A percentile compares a stretch with the other conserved stretches of the same genome.
These are phyloP conservation scores for Steinernema feltiae DNA, from an alignment of 1,140 invertebrate species.

Conservation along the genomic window DNA sequence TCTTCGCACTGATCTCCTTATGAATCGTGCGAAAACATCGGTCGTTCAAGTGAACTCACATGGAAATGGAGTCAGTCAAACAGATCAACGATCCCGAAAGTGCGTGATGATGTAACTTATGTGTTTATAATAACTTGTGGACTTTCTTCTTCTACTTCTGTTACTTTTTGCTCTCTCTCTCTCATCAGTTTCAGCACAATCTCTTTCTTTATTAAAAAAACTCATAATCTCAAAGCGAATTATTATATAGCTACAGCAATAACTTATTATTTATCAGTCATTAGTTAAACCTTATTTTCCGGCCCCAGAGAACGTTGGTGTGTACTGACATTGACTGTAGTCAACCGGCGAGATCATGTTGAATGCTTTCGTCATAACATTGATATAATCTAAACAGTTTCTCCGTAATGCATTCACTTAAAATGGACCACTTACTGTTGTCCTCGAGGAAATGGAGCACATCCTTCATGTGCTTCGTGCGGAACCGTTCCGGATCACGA, in stretches of 20 bases:
- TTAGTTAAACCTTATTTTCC: constrained; percentile 41
- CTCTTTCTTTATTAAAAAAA: background rate
- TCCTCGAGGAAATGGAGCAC: constrained; percentile 57
- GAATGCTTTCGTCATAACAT: constrained; percentile 57
- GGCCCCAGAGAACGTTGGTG: constrained; percentile 56
- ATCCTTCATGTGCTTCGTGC: constrained; percentile 50
- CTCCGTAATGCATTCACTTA: background rate
- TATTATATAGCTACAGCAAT: background rate
- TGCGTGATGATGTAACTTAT: constrained; percentile 17
- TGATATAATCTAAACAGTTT: constrained; percentile 54
- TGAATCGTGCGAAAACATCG: constrained; percentile 71
- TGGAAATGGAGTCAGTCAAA: background rate
- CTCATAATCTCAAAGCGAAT: background rate
- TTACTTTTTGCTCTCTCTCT: background rate
- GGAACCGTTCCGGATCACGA: constrained; percentile 56
- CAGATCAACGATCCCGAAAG: constrained; percentile 2
- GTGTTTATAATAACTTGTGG: background rate
- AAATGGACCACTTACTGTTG: constrained; percentile 54
- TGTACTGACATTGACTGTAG: constrained; percentile 57
- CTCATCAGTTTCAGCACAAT: background rate
- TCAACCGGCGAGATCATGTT: constrained; percentile 58
- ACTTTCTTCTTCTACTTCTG: background rate
- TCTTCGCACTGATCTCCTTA: constrained; percentile 75
- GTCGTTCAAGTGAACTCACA: constrained; percentile 13
- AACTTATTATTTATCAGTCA: constrained; percentile 17